A percentile compares a stretch with the other conserved stretches of the same genome.
These are phyloP conservation scores for Boloria euphrosyne DNA, from an alignment of 2,888 invertebrate genomes.

Conservation along the genomic window DNA sequence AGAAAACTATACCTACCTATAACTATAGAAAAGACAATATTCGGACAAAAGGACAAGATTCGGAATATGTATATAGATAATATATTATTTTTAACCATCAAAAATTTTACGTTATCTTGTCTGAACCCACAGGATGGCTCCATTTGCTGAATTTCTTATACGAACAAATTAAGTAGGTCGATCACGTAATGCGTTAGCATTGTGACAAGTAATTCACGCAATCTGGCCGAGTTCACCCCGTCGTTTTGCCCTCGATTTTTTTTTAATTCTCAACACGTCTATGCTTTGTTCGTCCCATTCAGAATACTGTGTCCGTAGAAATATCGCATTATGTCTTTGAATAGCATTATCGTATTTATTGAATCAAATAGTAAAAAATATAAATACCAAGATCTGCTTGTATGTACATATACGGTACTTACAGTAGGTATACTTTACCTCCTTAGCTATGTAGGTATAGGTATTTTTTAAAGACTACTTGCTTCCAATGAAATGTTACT, in stretches of 20 bases:
- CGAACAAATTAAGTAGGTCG: slow-evolving; percentile 62
- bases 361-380: slow-evolving; percentile 1
- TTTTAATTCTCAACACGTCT: slow-evolving; percentile 76
- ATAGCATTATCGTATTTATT: slow-evolving; percentile 56
- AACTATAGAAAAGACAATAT: background rate
- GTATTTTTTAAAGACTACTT: no score
- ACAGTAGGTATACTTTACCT: no score
- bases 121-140: background rate
- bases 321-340: slow-evolving; percentile 48
- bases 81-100: background rate
- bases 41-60: no score
- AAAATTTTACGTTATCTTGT: no score
- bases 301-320: slow-evolving; percentile 64
- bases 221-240: slow-evolving; percentile 64
- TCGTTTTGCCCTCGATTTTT: slow-evolving; percentile 62
- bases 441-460: no score
- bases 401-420: no score
- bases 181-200: slow-evolving; percentile 69
- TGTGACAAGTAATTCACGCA: slow-evolving; percentile 66
- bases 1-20: background rate
- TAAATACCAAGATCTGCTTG: no score
- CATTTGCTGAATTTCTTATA: slow-evolving; percentile 49
- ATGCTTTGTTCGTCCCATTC: slow-evolving; percentile 73
- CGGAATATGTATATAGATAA: background rate
- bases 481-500: no score